phyloP scores from a whole-genome alignment of 2,797 vertebrate species.

The Sternarchorhynchus goeldii region DNA sequence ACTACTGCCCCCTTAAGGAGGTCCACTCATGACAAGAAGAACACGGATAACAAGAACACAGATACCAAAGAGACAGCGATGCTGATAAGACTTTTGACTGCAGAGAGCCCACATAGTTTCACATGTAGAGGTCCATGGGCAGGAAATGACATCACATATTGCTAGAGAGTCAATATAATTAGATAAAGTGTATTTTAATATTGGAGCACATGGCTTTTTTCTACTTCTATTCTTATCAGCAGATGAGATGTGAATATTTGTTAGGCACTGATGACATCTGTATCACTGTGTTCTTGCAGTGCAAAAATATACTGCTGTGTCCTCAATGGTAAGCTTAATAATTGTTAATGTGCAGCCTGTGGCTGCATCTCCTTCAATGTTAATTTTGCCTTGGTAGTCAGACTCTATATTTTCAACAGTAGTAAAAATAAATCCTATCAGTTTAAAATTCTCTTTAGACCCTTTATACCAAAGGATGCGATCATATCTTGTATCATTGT shows the following conservation, averaged over 20 bases:
- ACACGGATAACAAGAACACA: not conserved
- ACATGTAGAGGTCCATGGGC: too few relatives aligned
- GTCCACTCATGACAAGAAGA: not conserved
- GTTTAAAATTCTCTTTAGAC: too few relatives aligned
- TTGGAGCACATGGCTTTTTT: too few relatives aligned
- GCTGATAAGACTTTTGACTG: not conserved
- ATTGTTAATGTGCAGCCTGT: constrained; percentile 48
- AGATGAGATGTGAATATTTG: too few relatives aligned
- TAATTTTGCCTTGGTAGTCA: too few relatives aligned
- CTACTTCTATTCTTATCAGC: too few relatives aligned
- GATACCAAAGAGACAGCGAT: not conserved
- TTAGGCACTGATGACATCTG: not conserved
- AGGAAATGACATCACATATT: too few relatives aligned
- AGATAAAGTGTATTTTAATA: too few relatives aligned
- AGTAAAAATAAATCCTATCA: too few relatives aligned
- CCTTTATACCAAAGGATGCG: constrained; percentile 65
- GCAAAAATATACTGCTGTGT: constrained; percentile 66
- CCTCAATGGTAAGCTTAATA: not conserved
- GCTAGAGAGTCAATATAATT: too few relatives aligned
- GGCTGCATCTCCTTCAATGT: constrained; percentile 32
- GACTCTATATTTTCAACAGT: too few relatives aligned
- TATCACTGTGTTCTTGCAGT: constrained; percentile 63
- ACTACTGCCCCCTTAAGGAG: constrained; percentile 40
- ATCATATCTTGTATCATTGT: constrained; percentile 44
- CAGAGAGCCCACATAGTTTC: too few relatives aligned